Conservation (phyloP, 2,797 vertebrate genomes). For the Squalus acanthias region DNA sequence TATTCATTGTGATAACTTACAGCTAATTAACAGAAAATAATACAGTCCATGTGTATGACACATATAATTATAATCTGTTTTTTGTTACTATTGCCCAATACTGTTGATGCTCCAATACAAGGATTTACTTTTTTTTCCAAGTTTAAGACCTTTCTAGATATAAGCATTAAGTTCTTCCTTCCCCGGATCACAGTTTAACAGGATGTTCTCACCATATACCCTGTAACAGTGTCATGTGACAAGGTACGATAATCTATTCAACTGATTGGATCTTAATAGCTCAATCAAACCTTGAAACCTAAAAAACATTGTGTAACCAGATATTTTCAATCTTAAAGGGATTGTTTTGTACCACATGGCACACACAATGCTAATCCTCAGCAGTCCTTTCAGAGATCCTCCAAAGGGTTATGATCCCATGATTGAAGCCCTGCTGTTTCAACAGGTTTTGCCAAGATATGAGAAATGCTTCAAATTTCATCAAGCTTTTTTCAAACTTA, state of each 20-base stretch:
- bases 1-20: not conserved
- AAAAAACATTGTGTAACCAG: not conserved
- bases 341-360: not conserved
- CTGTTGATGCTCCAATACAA: no score
- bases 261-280: not conserved
- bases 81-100: not conserved
- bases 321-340: not conserved
- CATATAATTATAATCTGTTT: not conserved
- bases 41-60: not conserved
- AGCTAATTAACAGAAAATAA: not conserved
- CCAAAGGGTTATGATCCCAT: not conserved
- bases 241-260: not conserved
- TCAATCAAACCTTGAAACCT: not conserved
- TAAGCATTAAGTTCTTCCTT: not conserved
- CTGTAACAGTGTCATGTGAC: not conserved
- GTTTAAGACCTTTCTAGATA: not conserved
- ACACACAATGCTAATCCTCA: not conserved
- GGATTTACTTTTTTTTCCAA: not conserved
- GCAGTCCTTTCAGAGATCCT: not conserved
- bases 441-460: not conserved
- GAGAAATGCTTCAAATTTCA: not conserved
- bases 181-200: not conserved
- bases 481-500: not conserved
- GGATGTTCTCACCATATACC: not conserved
- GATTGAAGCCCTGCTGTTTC: not conserved